Conservation (phyloP, 2,888 invertebrate species). For the Agrochola circellaris region DNA sequence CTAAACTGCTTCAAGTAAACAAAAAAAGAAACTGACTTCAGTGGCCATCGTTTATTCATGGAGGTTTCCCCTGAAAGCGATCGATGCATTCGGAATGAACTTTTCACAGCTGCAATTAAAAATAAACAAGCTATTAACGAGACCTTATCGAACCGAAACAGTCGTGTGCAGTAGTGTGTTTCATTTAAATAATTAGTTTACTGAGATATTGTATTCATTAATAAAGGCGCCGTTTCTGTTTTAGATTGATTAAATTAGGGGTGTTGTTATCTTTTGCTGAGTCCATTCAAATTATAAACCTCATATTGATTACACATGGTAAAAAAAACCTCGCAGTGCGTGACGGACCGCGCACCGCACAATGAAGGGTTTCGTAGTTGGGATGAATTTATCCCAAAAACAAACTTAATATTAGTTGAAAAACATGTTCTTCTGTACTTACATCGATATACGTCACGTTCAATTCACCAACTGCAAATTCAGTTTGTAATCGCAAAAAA, state of each 20-base stretch:
- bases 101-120: slow-evolving; percentile 29
- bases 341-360: too few relatives aligned
- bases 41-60: slow-evolving; percentile 16
- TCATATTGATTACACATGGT: neutral
- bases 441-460: too few relatives aligned
- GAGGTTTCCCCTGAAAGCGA: slow-evolving; percentile 13
- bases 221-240: neutral
- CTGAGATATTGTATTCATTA: slow-evolving; percentile 9
- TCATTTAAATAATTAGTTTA: slow-evolving; percentile 7
- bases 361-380: too few relatives aligned
- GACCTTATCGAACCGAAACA: slow-evolving; percentile 4
- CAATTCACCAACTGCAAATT: too few relatives aligned
- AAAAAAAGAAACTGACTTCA: slow-evolving; percentile 22
- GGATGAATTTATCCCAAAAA: too few relatives aligned
- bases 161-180: slow-evolving; percentile 9
- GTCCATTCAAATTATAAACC: neutral
- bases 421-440: too few relatives aligned
- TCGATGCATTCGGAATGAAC: slow-evolving; percentile 31
- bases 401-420: too few relatives aligned
- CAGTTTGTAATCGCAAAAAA: too few relatives aligned
- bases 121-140: slow-evolving; percentile 14
- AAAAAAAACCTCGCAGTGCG: neutral
- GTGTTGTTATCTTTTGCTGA: neutral
- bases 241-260: neutral
- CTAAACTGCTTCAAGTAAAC: neutral